Evolutionary conservation across 2,113 vertebrate species (phyloP).

Genomic region (Hoplias malabaricus): DNA sequence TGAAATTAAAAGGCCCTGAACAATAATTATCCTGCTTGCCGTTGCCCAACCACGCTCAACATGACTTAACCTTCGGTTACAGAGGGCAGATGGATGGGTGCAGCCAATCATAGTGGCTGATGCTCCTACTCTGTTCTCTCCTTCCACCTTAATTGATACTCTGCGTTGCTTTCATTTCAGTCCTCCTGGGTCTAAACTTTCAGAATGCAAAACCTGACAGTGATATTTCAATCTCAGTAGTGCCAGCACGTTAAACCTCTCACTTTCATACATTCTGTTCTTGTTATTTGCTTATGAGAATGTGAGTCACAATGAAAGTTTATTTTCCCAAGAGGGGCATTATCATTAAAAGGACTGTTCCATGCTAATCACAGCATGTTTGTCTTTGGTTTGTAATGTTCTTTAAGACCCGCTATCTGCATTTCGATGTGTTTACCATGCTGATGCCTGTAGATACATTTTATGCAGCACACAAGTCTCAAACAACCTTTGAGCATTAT

Average conservation of each 20-base stretch:
- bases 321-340: neutral
- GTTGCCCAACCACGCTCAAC: conserved; percentile 54
- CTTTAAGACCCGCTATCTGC: conserved; percentile 38
- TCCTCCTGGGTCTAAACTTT: conserved; percentile 45
- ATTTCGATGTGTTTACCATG: conserved; percentile 47
- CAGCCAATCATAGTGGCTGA: conserved; percentile 33
- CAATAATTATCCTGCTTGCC: conserved; percentile 47
- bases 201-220: conserved; percentile 46
- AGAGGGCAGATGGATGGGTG: conserved; percentile 46
- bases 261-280: conserved; percentile 2
- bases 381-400: conserved; percentile 37
- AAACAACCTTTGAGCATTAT: neutral
- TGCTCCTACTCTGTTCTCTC: neutral
- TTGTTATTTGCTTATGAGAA: neutral
- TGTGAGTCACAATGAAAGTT: neutral
- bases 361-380: conserved; percentile 9
- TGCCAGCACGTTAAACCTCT: conserved; percentile 20
- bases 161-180: conserved; percentile 27
- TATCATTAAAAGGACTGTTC: neutral
- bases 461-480: neutral
- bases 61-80: conserved; percentile 61
- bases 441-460: conserved; percentile 20
- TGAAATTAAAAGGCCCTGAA: conserved; percentile 60
- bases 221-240: conserved; percentile 48
- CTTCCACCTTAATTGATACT: conserved; percentile 48